Conservation (phyloP, 2,113 vertebrate genomes). For the Otolemur garnettii region DNA sequence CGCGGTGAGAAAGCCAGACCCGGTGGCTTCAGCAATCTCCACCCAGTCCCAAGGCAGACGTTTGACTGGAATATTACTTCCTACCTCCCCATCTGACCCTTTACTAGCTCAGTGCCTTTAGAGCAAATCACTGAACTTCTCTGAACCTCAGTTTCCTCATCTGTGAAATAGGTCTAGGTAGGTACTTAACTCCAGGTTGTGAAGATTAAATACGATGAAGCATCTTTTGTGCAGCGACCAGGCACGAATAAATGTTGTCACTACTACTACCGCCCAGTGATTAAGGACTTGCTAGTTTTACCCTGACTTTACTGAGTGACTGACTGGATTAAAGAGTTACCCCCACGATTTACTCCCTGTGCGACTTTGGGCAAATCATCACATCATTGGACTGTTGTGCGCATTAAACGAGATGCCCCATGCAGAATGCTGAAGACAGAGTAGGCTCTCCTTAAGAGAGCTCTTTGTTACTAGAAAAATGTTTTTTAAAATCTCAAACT, state of each 20-base stretch:
- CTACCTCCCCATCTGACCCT: background rate
- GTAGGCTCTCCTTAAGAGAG: background rate
- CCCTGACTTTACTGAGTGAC: background rate
- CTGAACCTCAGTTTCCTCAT: slow-evolving; percentile 14
- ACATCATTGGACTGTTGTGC: rapidly evolving
- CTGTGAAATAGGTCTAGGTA: slow-evolving; percentile 24
- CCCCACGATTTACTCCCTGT: too few relatives aligned
- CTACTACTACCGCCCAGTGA: background rate
- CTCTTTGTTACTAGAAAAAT: slow-evolving; percentile 10
- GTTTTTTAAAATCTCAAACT: slow-evolving; percentile 14
- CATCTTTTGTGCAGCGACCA: too few relatives aligned
- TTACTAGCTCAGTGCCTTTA: background rate
- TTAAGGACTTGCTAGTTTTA: background rate
- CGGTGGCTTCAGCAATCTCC: background rate
- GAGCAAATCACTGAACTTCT: background rate
- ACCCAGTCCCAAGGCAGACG: background rate
- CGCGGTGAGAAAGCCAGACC: background rate
- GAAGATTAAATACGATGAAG: background rate
- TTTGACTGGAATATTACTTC: background rate
- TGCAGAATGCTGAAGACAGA: background rate
- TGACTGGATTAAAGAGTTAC: background rate
- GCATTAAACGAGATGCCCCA: background rate
- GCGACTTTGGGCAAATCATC: background rate
- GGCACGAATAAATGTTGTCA: rapidly evolving
- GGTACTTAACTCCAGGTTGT: background rate